Evolutionary conservation across 2,113 vertebrate genomes (phyloP), one percentile per base, ranked within the genome.

Genomic region (Tetrax tetrax): DNA sequence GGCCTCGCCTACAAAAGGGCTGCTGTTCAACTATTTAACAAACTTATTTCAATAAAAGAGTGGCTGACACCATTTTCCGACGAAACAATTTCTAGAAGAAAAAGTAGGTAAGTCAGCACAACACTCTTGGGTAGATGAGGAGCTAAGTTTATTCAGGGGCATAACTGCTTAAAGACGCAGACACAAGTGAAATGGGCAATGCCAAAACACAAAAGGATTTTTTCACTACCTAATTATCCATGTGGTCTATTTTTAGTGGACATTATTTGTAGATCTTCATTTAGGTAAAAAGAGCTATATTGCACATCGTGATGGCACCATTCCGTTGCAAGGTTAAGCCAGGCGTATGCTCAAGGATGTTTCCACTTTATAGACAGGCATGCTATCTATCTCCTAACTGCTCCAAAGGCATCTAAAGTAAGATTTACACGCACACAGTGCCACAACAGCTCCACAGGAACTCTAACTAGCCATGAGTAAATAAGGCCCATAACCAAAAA

Each of bases 401-500:
- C 82, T 88, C 70, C 90, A 90, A 94, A 83, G 69, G 50, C 70
- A 85, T 12, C 87, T 87, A 38, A 83, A 84, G 87, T 33, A 71
- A 76, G 70, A 95, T 96, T 94, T 96, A 96, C 50, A 95, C 54
- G 37, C 41, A 51, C 45, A 19, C 50, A 12, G 28, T 15, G 63
- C 66, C 2, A 4, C 53, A 88, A 91, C 61, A 85, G 84, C 78
- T 91, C 91, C 93, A 85, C 31, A 61, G 95, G 91, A 95, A 28
- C 87, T 88, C 87, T 93, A 90, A 85, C 95, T 72, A 91, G 70
- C 89, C 81, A 28, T 4, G 35, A 89, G 93, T 85, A 87, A 93
- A 87, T 65, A 91, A 76, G 63, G 85, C 66, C 81, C 87, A 70
- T 93, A 94, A 95, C 77, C 81, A 91, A 96, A 96, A 94, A 48